A percentile compares a stretch with the other conserved stretches of the same genome.
Conservation (phyloP, 2,888 invertebrate species). For the Andrena camellia region DNA sequence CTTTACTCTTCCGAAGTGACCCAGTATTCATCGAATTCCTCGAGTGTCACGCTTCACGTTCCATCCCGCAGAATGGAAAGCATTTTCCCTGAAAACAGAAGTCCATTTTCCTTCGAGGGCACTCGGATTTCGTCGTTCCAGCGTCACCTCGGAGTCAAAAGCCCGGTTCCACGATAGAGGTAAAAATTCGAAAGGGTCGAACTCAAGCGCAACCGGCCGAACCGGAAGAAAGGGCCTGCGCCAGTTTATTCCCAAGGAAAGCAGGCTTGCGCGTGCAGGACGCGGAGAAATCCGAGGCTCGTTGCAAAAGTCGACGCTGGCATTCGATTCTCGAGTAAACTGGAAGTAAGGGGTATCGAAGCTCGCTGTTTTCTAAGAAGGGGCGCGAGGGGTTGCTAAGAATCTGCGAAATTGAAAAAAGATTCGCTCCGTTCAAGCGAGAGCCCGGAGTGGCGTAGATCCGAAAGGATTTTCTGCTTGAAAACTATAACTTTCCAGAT, state of each 20-base stretch:
- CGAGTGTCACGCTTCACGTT: background rate
- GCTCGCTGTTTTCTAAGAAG: conserved; percentile 3
- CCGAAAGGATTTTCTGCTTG: too few species aligned
- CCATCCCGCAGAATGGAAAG: background rate
- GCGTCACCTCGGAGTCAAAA: background rate
- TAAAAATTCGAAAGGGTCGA: background rate
- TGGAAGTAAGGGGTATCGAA: background rate
- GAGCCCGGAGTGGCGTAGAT: too few species aligned
- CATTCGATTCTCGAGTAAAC: conserved; percentile 10
- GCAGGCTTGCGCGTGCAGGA: background rate
- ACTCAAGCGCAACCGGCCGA: background rate
- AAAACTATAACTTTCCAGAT: too few species aligned
- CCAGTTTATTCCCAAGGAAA: too few species aligned
- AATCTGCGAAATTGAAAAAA: too few species aligned
- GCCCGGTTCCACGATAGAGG: background rate
- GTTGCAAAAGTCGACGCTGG: background rate
- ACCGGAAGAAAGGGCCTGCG: background rate
- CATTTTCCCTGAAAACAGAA: conserved; percentile 2
- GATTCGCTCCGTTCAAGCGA: too few species aligned
- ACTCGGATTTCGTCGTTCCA: conserved; percentile 13
- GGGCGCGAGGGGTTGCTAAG: background rate
- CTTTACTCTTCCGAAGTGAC: background rate
- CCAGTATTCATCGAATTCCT: background rate
- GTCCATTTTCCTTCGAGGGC: background rate
- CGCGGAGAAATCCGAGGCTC: background rate